phyloP scores from a whole-genome alignment of 1,140 invertebrate species.

The Theocolax elegans region DNA sequence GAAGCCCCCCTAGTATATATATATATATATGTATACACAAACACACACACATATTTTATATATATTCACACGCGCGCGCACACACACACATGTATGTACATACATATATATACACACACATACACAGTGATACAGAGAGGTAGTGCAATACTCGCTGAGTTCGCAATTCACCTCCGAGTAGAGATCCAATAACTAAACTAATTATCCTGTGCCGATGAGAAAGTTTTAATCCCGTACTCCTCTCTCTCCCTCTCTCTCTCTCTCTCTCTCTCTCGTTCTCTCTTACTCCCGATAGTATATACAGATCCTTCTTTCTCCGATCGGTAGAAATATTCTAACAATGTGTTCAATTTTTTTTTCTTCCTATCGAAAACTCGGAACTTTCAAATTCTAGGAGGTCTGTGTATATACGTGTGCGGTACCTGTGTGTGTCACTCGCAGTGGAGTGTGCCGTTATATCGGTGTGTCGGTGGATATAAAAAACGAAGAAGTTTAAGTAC shows the following conservation, averaged over 20 bases:
- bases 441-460: too few species aligned
- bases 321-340: constrained; percentile 7
- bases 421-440: too few species aligned
- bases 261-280: background rate
- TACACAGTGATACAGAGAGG: background rate
- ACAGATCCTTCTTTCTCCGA: background rate
- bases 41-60: too few species aligned
- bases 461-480: too few species aligned
- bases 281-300: too few species aligned
- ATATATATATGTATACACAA: too few species aligned
- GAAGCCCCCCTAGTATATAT: too few species aligned
- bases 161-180: constrained; percentile 46
- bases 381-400: too few species aligned
- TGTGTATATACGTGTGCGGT: too few species aligned
- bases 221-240: constrained; percentile 54
- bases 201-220: constrained; percentile 55
- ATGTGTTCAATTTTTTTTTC: background rate
- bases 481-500: background rate
- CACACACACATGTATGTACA: too few species aligned
- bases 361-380: constrained; percentile 8
- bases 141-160: constrained; percentile 47
- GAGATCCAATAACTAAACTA: constrained; percentile 60
- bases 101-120: too few species aligned
- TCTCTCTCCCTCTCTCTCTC: background rate
- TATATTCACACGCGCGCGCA: too few species aligned